Evolutionary conservation across 1,140 invertebrate genomes (phyloP), one percentile per base, ranked within the genome.

Genomic region (Sinella curviseta): DNA sequence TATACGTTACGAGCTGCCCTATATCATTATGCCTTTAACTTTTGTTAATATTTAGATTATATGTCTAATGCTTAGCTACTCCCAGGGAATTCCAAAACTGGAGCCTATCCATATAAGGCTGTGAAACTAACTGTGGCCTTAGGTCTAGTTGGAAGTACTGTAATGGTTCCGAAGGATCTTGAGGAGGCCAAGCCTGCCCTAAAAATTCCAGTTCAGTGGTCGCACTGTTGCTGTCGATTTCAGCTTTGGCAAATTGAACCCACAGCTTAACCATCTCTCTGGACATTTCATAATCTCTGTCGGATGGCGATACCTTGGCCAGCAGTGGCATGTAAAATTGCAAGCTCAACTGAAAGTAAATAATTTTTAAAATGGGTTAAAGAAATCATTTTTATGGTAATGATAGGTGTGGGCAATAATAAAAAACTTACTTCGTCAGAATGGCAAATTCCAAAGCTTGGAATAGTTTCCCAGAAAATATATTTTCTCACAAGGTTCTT

Each of bases 241-340:
- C 89, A 14, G 88, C 88, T 12, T 84, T 77, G 2, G 81, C 81
- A 55, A 82, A 80, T 17, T 73, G 48, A 30, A 82, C 81, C 76
- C 76, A 80, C 17, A 76, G 75, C 28, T 78, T 79, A 0, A 80
- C 78, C 16, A 82, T 24, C 17, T 80, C 55, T 34, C 79, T 82
- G 1, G 81, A 82, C 60, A 82, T 74, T 33, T 67, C 31, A 35
- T 82, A 82, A 60, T 80, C 75, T 67, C 75, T 55, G 48, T 79
- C 34, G 55, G 70, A 57, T n/a, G 70, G 77, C 26, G 60, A 35
- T 24, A 79, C 74, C n/a, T 30, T 34, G 16, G 28, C 26, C 26
- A 75, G 36, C 54, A 36, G 31, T 34, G 73, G 73, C 74, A 79
- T 77, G 2, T 60, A 73, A 33, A 78, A 79, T 17, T 55, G 70